These are phyloP conservation scores for Chaetops frenatus DNA, from an alignment of 2,113 vertebrate genomes.

Conservation along the genomic window DNA sequence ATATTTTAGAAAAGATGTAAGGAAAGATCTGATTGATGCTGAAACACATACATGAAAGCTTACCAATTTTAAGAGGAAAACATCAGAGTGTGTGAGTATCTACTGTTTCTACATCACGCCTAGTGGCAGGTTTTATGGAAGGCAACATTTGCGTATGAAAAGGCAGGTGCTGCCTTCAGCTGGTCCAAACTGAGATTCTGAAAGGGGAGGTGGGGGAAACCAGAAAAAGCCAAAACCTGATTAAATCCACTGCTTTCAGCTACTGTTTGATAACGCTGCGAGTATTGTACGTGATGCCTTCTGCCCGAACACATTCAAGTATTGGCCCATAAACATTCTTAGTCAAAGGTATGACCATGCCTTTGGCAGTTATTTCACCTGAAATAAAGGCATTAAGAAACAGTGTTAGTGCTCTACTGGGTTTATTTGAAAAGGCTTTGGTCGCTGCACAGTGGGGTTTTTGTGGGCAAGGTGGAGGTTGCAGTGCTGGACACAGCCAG, in stretches of 20 bases:
- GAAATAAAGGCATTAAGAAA: neutral
- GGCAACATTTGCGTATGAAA: neutral
- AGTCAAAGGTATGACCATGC: conserved; percentile 84
- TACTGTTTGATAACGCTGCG: conserved; percentile 74
- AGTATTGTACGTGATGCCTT: conserved; percentile 81
- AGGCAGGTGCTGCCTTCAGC: neutral
- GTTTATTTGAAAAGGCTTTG: neutral
- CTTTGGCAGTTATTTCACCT: conserved; percentile 89
- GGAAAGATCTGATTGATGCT: neutral
- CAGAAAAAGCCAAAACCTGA: neutral
- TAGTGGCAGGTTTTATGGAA: neutral
- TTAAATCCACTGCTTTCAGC: neutral
- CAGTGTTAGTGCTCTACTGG: neutral
- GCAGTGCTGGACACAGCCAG: neutral
- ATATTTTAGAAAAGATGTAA: neutral
- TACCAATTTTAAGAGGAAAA: neutral
- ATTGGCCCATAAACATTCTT: conserved; percentile 86
- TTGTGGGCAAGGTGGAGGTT: neutral
- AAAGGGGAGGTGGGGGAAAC: neutral
- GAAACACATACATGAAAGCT: neutral
- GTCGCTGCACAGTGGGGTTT: neutral
- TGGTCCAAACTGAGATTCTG: neutral
- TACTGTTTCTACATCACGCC: neutral
- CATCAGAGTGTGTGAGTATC: neutral
- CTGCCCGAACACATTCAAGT: conserved; percentile 80